Base-by-base conservation (phyloP, 2,113 vertebrate genomes). In the Chaetorhynchus papuensis region DNA sequence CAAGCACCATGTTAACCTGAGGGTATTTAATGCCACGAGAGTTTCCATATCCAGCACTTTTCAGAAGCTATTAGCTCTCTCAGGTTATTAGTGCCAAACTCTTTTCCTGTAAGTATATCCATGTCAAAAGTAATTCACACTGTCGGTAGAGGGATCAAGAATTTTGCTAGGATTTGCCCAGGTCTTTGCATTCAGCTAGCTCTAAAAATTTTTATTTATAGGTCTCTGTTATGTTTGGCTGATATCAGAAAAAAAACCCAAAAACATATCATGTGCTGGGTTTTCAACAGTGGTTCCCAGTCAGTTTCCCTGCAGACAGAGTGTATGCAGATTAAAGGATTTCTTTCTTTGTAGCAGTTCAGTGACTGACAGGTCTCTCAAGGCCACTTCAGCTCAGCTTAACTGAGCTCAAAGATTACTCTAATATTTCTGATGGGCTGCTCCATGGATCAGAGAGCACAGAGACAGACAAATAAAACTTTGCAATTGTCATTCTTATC, bases 181-280 rank as follows among this genome's bases (percentile, higher is more conserved):
- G 2, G 14, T 65, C 16, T 49, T 42, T 72, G 33, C 28, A 79
- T n/a, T n/a, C 15, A 72, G 9, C 21, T 66, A 54, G 13, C 17
- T 83, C 10, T 50, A 44, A 50, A 59, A 76, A 47, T 9, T 3
- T 33, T 82, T n/a, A 59, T 5, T 74, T 57, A 24, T 4, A 61
- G 13, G 1, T 63, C 22, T 76, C 26, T 50, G 4, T 42, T 69
- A 9, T 16, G 3, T 85, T 79, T 63, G 18, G 15, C 20, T 59
- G 22, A 21, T 26, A 64, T 14, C 14, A 75, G 22, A 13, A 54
- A 65, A 56, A 27, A 23, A 13, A n/a, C 1, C 22, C n/a, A 7
- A 59, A 59, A 35, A 9, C 6, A 33, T n/a, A 1, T 8, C 6
- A 33, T 7, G 2, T 39, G 7, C 3, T 71, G 31, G 2, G 13